Base-by-base conservation (phyloP, 2,888 invertebrate species). In the Synergus laeviventris region DNA sequence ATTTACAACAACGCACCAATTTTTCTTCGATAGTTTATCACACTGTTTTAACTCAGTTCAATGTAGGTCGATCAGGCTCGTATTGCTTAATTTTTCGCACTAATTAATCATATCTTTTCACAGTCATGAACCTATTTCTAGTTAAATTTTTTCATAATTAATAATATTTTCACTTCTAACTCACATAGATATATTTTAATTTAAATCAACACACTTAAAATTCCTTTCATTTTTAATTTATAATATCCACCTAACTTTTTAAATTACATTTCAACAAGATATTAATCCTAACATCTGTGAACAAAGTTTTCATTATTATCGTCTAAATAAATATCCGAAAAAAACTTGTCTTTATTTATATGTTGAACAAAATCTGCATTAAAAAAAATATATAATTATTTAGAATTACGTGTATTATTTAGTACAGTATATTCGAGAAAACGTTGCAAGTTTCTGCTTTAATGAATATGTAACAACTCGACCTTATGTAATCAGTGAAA, bases 1-100 rank as follows among this genome's bases (percentile, higher is more conserved):
- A 49, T 70, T 49, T 70, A 70, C 70, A 70, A 49, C 45, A 70
- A 49, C 31, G 70, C 70, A 70, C 31, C 24, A 70, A 42, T 39
- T 11, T 49, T 45, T 70, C 45, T 49, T 70, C 49, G 49, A 70
- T 49, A 49, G 18, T 70, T 70, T 70, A 70, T 70, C 70, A 70
- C 70, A 70, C 70, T 70, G 70, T 49, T 70, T 66, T 70, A 70
- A 49, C 49, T 49, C 24, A 70, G 31, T 70, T 45, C 16, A 49
- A 49, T 45, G 31, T 45, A 31, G 24, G 21, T 31, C 24, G 31
- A 45, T 66, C 24, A 45, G 24, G 24, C 31, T 70, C 31, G n/a
- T 36, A 70, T 49, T 49, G 24, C 70, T 24, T 24, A 21, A 31
- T 24, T 49, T 31, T 62, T 16, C 31, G 11, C n/a, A 61, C n/a